Evolutionary conservation across 1,140 invertebrate genomes (phyloP), one percentile per base, ranked within the genome.

Genomic region (Watersipora subatra): DNA sequence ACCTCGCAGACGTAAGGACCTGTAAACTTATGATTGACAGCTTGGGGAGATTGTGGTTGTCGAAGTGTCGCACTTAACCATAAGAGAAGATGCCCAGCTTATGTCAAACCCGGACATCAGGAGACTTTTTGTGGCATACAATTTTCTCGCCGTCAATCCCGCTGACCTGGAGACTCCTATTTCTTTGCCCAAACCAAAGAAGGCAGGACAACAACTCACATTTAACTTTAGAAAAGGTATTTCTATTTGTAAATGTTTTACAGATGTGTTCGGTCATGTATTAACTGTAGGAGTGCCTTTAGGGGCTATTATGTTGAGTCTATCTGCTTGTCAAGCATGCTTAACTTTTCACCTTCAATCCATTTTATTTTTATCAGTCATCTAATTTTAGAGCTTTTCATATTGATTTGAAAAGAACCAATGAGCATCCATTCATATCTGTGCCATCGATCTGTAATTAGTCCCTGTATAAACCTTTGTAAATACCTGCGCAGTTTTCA

Each of bases 161-260:
- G 72, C 78, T 61, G 78, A 82, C 64, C 73, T 79, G 2, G 81
- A 83, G 66, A 81, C 81, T 17, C 80, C 81, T 0, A 75, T 76
- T 67, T 76, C 80, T 17, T 69, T 82, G 20, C 81, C 80, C 7
- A 82, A 82, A 69, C 78, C 78, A 17, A 59, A 64, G 19, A 70
- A 71, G 61, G 68, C 76, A 27, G 67, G 75, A 55, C 69, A 76
- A 59, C 69, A 69, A 34, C 77, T 81, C 27, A 64, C 66, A 24
- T 83, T 78, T 68, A 81, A 81, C 67, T 82, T 82, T 69, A 74
- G 72, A 62, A 80, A 78, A 73, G 76, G 80, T 80, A 69, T 71
- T 75, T 72, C n/a, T n/a, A n/a, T n/a, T 20, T 83, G 20, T 80
- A 76, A 89, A 91, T 73, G 91, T 89, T 87, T 87, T 72, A 89